Evolutionary conservation across 2,113 vertebrate genomes (phyloP).

Genomic region (Ochotona princeps): DNA sequence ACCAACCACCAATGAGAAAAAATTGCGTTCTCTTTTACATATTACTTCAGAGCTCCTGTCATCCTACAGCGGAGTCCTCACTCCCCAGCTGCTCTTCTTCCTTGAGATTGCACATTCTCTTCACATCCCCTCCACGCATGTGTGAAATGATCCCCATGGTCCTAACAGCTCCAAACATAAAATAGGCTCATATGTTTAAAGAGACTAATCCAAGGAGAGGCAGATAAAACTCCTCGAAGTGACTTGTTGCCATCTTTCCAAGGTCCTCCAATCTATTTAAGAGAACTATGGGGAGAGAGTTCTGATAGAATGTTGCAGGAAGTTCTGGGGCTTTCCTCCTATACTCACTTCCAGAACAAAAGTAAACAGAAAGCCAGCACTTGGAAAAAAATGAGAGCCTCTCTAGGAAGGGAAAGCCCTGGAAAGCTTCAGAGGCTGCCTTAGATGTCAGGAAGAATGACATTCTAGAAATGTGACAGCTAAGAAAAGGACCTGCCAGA

Average conservation of each 20-base stretch:
- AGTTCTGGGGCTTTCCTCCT: background rate
- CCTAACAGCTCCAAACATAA: background rate
- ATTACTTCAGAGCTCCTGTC: background rate
- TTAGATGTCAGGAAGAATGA: background rate
- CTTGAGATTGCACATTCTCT: background rate
- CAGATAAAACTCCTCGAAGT: background rate
- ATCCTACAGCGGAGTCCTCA: background rate
- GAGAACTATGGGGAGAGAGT: background rate
- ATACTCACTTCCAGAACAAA: background rate
- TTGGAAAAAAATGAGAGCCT: constrained; percentile 11
- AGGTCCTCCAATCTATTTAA: background rate
- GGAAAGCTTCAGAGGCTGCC: background rate
- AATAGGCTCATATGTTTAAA: background rate
- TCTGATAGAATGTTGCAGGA: background rate
- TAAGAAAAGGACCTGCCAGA: background rate
- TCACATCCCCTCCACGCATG: background rate
- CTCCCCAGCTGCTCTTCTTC: background rate
- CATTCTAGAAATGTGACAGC: too few relatives aligned
- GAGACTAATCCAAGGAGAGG: background rate
- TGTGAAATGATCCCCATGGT: background rate
- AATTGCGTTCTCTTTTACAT: background rate
- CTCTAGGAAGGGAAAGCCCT: background rate
- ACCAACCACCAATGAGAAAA: background rate
- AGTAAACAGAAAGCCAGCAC: background rate
- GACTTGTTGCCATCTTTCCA: background rate